Base-by-base conservation (phyloP, 2,888 invertebrate genomes). In the Theristus sp. region DNA sequence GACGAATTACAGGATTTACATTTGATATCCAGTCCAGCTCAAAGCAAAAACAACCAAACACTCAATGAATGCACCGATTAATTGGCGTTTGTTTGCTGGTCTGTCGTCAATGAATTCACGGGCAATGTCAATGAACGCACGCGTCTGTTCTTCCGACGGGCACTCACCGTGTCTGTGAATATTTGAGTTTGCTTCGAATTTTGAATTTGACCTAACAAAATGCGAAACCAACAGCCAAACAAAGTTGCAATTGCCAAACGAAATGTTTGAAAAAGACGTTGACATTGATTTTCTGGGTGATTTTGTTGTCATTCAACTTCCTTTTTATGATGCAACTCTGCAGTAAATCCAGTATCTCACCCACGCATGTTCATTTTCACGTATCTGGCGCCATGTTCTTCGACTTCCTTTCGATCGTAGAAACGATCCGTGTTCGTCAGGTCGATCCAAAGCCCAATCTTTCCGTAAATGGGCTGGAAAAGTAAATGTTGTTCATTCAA, bases 361-460 rank as follows among this genome's bases (percentile, higher is more conserved):
- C 57, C 57, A 26, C 46, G n/a, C 25, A 24, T 46, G 25, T 57
- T 57, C 46, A 46, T 29, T 26, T 57, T 57, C 6, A 20, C 30
- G 24, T 58, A 58, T 3, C 24, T 22, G 24, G 29, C 49, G 20
- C 25, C 25, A 6, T 58, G 26, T 17, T 17, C 56, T 46, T 52
- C 27, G 10, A 98, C 81, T 62, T 84, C 83, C n/a, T 79, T 75
- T 65, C 84, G 85, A 69, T 88, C 81, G 74, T 99, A 99, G 76
- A 93, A 98, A 62, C 96, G 81, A 64, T 80, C 82, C 0, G 98
- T 96, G 72, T 94, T 91, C 1, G 98, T 96, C 65, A 99, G 79
- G 76, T 98, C 96, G 64, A 99, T 84, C 89, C 96, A 90, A 28
- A 98, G 75, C 0, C 96, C 96, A 62, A 99, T 76, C 72, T 86